A percentile compares a stretch with the other conserved stretches of the same genome.
Evolutionary conservation across 2,888 invertebrate genomes (phyloP).

Genomic region (Serripes groenlandicus): DNA sequence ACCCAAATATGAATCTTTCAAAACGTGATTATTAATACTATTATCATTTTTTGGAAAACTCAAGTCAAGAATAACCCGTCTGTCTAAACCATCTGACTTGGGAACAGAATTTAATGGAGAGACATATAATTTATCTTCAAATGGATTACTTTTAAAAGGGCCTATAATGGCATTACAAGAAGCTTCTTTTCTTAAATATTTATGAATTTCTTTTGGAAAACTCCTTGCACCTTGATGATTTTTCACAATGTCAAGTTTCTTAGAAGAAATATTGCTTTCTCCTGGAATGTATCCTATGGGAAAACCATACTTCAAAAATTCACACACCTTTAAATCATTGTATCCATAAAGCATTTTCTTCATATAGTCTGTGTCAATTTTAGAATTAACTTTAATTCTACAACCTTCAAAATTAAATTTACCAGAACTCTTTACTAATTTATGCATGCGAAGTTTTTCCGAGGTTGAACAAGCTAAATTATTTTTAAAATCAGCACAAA

Average conservation of each 20-base stretch:
- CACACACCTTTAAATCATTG: background rate
- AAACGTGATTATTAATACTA: background rate
- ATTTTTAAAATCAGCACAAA: background rate
- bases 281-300: constrained; percentile 1
- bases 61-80: constrained; percentile 1
- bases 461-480: background rate
- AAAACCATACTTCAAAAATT: background rate
- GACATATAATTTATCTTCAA: background rate
- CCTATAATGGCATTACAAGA: background rate
- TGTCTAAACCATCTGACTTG: background rate
- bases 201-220: background rate
- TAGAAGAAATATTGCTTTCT: too few relatives aligned
- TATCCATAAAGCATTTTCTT: background rate
- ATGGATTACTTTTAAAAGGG: background rate
- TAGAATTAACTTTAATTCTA: background rate
- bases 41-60: background rate
- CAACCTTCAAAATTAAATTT: background rate
- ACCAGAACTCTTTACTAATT: background rate
- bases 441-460: background rate
- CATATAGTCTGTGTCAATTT: background rate
- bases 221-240: background rate
- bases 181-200: background rate
- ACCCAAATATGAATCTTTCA: background rate
- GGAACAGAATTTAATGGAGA: background rate
- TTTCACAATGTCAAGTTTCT: too few relatives aligned